Evolutionary conservation across 2,797 vertebrate genomes (phyloP), one percentile per base, ranked within the genome.

Genomic region (Muscicapa comitata): DNA sequence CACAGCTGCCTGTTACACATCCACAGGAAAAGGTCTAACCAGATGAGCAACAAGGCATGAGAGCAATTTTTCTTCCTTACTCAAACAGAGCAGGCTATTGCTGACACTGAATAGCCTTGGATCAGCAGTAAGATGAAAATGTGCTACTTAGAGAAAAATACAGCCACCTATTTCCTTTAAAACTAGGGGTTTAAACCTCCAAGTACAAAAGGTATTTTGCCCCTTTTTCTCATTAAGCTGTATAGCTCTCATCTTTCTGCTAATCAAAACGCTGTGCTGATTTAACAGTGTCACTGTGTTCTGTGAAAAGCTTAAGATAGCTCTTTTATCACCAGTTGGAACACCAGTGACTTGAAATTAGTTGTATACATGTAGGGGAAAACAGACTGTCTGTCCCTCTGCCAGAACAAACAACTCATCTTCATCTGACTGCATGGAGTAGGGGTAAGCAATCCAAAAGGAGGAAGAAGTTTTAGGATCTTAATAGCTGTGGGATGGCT

Each of bases 381-480:
- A 96, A 94, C 94, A 96, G 94, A 94, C 94, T 96, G 94, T 55
- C 95, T 94, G 91, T 96, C 87, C 91, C 87, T 94, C 90, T 94
- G 94, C 95, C 95, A 97, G 93, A 96, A 91, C 94, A 94, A 94
- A 94, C 96, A 97, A 78, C 91, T 95, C 95, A 81, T 88, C 77
- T 86, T 96, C 89, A 95, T 93, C 95, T 88, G 85, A 95, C 93
- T 94, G 63, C 90, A 47, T 0, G 35, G 54, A 93, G 82, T 28
- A 84, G 76, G 93, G 94, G 78, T 92, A 94, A 95, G 91, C 78
- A 93, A 68, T 38, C 66, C 76, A 6, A 57, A 76, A 82, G 70
- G 20, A 94, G 42, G 38, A 94, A 78, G 48, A 62, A 45, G 70
- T 67, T 88, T 84, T 28, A 78, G 77, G 48, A 92, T 90, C 83